Conservation (phyloP, 2,113 vertebrate genomes). For the Pterocles burchelli region DNA sequence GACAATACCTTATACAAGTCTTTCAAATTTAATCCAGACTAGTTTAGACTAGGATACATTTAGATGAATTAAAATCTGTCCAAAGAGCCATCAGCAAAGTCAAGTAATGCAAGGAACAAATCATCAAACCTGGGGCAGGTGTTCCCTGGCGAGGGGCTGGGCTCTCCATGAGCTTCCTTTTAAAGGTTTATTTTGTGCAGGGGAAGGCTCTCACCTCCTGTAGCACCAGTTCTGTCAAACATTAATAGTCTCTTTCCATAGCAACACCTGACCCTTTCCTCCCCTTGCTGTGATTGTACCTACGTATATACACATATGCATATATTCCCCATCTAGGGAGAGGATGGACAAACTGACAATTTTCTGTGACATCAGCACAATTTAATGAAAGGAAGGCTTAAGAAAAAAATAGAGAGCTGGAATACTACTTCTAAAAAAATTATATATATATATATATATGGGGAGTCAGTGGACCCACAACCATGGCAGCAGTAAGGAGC, state of each 20-base stretch:
- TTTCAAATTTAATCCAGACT: not conserved
- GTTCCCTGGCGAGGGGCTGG: not conserved
- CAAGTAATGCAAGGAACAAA: not conserved
- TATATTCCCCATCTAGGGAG: not conserved
- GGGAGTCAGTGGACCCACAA: not conserved
- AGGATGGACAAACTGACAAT: conserved; percentile 16
- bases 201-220: not conserved
- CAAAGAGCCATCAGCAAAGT: not conserved
- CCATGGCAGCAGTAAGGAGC: not conserved
- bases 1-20: not conserved
- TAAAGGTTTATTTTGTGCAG: not conserved
- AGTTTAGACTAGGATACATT: not conserved
- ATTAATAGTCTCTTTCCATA: conserved; percentile 47
- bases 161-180: not conserved
- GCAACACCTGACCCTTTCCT: conserved; percentile 44
- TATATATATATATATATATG: not conserved
- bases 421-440: not conserved
- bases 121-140: not conserved
- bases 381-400: not conserved
- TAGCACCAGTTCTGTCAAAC: not conserved
- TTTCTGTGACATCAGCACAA: conserved; percentile 12
- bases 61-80: not conserved
- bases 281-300: conserved; percentile 31
- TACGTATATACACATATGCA: conserved; percentile 14
- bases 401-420: not conserved